A percentile compares a stretch with the other conserved stretches of the same genome.
phyloP scores from a whole-genome alignment of 2,113 vertebrate genomes.

The Aptenodytes patagonicus region DNA sequence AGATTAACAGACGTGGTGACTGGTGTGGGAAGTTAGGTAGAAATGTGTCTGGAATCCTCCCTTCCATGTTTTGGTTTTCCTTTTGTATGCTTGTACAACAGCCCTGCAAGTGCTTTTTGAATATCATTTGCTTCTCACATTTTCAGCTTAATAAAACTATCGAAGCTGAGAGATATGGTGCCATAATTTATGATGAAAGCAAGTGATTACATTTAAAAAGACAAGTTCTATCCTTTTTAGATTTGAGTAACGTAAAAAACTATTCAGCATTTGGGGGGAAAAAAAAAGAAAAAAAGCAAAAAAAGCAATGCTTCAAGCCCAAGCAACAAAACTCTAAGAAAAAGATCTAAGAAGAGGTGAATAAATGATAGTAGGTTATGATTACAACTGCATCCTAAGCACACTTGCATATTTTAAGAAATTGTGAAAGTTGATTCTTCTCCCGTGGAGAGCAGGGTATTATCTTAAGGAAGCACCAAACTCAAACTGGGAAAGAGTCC shows the following conservation, averaged over 20 bases:
- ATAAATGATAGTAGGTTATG: neutral
- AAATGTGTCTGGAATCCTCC: neutral
- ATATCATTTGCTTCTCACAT: neutral
- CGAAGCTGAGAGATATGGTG: neutral
- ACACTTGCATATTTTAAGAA: neutral
- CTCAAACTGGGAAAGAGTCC: neutral
- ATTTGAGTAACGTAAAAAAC: neutral
- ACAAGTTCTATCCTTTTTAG: neutral
- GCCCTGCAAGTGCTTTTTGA: neutral
- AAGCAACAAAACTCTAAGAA: neutral
- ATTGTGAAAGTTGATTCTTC: neutral
- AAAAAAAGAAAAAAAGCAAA: neutral
- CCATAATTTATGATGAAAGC: neutral
- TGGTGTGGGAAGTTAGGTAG: neutral
- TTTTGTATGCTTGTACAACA: neutral
- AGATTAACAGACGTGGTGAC: neutral
- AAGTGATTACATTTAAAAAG: neutral
- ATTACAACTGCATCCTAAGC: neutral
- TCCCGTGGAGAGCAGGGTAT: neutral
- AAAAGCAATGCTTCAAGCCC: neutral
- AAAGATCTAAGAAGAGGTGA: neutral
- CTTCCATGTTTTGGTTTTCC: neutral
- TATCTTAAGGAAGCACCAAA: neutral
- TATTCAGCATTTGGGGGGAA: rapidly evolving
- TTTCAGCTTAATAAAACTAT: neutral